phyloP scores from a whole-genome alignment of 2,113 vertebrate genomes.

The Xiphorhynchus elegans region DNA sequence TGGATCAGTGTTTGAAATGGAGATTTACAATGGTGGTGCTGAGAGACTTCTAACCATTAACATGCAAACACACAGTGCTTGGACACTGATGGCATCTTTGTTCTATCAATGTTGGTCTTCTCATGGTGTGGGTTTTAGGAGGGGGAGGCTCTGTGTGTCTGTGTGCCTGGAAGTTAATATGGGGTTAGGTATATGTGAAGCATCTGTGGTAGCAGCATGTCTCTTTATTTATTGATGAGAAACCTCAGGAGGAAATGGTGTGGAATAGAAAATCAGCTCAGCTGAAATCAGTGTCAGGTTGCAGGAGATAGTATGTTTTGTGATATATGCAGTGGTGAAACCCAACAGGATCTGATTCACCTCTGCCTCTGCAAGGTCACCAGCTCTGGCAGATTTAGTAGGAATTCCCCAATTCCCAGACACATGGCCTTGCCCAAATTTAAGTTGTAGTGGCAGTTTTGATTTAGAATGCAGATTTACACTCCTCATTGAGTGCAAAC shows the following conservation, averaged over 20 bases:
- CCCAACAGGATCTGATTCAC: background rate
- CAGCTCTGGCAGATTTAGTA: background rate
- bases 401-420: background rate
- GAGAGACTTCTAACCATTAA: background rate
- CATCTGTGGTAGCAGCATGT: constrained; percentile 70
- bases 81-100: background rate
- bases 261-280: constrained; percentile 54
- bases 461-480: background rate
- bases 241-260: constrained; percentile 63
- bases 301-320: constrained; percentile 17
- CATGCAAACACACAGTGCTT: background rate
- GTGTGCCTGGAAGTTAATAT: constrained; percentile 54
- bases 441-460: background rate
- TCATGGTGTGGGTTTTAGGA: background rate
- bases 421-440: background rate
- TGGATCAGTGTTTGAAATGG: background rate
- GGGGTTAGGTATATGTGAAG: constrained; percentile 53
- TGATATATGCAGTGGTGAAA: background rate
- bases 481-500: background rate
- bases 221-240: constrained; percentile 80
- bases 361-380: background rate
- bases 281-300: background rate
- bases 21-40: background rate
- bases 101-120: background rate
- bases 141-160: background rate